Base-by-base conservation (phyloP, 1,140 invertebrate species). In the Brachionus rotundiformis region DNA sequence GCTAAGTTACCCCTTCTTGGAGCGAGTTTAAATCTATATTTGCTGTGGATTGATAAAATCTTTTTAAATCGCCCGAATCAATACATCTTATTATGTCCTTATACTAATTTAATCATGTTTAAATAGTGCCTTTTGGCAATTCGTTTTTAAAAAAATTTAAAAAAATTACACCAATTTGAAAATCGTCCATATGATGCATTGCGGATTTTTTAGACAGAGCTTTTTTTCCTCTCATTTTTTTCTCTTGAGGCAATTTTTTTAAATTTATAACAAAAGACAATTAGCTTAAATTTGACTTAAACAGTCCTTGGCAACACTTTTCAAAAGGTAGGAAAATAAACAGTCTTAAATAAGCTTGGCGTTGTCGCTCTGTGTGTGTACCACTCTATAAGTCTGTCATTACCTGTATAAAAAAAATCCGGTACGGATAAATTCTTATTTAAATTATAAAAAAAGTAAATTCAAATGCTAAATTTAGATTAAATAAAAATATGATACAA, bases 261-360 rank as follows among this genome's bases (percentile, higher is more conserved):
- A 11, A 25, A 36, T 71, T 71, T 71, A 36, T 71, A 71, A 36
- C 65, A 36, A 71, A 71, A 73, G 33, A 73, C 63, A 68, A 39
- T 68, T 68, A 68, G 13, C 36, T 73, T 71, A 39, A 39, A 71
- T 23, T 36, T 71, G 19, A 13, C 33, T 13, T 36, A n/a, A 71
- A 71, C 39, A 44, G 39, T 73, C 68, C 36, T 73, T 73, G 68
- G 68, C 68, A 73, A 73, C 68, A 73, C 23, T 44, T 41, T 31
- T 44, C 8, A 73, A 73, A 44, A 19, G 61, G 61, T 65, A 65
- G 23, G 36, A 68, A 36, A n/a, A 29, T 63, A 27, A 63, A 63
- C 10, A 63, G 29, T 13, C 11, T 63, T 63, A 10, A 5, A n/a
- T 11, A 63, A 63, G 29, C 23, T 63, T 63, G 25, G 61, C 61